These are phyloP conservation scores for Rhaphigaster nebulosa DNA, from an alignment of 2,888 invertebrate genomes.

Conservation along the genomic window DNA sequence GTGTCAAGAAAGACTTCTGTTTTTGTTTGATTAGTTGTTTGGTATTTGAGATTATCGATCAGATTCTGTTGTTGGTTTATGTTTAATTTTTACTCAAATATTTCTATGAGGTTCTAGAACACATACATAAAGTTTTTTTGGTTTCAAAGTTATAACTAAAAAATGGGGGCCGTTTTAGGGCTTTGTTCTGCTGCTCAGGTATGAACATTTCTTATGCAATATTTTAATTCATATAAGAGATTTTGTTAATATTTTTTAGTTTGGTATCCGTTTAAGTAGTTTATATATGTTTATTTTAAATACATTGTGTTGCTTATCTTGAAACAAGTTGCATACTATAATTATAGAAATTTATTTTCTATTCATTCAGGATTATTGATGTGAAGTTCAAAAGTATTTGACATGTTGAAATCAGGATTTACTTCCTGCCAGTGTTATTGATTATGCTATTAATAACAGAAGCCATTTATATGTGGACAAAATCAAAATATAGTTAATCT, in stretches of 20 bases:
- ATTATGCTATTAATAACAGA: not conserved
- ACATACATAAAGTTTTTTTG: not conserved
- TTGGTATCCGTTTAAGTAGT: not conserved
- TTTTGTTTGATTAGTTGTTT: not conserved
- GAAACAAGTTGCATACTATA: not conserved
- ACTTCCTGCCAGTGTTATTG: not conserved
- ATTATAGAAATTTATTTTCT: not conserved
- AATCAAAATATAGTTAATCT: too few relatives aligned
- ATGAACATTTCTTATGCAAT: constrained; percentile 63
- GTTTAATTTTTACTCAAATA: not conserved
- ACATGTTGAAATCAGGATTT: not conserved
- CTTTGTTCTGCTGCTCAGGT: constrained; percentile 77
- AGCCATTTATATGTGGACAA: not conserved
- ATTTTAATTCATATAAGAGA: not conserved
- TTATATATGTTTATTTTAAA: not conserved
- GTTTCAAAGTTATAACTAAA: not conserved
- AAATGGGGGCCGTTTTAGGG: constrained; percentile 77
- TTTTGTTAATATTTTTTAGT: not conserved
- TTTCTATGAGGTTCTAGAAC: not conserved
- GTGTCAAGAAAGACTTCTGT: not conserved
- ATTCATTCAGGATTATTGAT: not conserved
- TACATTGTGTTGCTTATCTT: not conserved
- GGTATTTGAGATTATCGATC: not conserved
- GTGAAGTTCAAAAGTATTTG: not conserved
- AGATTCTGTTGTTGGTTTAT: not conserved